Base-by-base conservation (phyloP, 2,113 vertebrate genomes). In the Oreochromis tanganicae region DNA sequence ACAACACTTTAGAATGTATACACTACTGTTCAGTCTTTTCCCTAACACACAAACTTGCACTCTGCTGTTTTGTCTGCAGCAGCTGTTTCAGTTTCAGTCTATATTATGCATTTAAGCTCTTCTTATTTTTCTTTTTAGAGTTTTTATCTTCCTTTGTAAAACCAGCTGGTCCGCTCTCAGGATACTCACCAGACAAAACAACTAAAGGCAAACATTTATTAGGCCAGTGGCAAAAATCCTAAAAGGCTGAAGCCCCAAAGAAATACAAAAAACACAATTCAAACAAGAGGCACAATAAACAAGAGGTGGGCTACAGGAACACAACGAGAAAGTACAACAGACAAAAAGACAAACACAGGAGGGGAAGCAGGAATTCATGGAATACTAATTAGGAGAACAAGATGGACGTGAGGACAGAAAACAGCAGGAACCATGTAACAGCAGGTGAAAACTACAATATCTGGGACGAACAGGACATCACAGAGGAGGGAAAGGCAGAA, bases 111-210 rank as follows among this genome's bases (percentile, higher is more conserved):
- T 50, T 71, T 71, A 71, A 71, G 63, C 36, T 41, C 63, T 14
- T 68, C 4, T 21, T 68, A 8, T 8, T 38, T 41, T 68, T 68
- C 4, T 68, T 41, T 66, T 21, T 41, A 21, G 11, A 63, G 59
- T 38, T 38, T 68, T 36, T 66, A 36, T 66, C 61, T 36, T 71
- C 36, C 61, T 21, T 38, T 38, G 63, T 68, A 68, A 38, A 68
- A 0, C 34, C 34, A 68, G 63, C 63, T 68, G 34, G 32, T 38
- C 6, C 0, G 2, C 34, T 66, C 19, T 66, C 34, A 68, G 34
- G 63, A 41, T 41, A 41, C 63, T 68, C 4, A 36, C 32, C 17
- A 21, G 63, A 68, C 11, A 68, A 14, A 68, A 21, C 63, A 43
- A 43, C n/a, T 6, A 71, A 71, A 41, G 7, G 63, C 19, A 68